Base-by-base conservation (phyloP, 2,888 invertebrate species). In the Orthosia cruda region DNA sequence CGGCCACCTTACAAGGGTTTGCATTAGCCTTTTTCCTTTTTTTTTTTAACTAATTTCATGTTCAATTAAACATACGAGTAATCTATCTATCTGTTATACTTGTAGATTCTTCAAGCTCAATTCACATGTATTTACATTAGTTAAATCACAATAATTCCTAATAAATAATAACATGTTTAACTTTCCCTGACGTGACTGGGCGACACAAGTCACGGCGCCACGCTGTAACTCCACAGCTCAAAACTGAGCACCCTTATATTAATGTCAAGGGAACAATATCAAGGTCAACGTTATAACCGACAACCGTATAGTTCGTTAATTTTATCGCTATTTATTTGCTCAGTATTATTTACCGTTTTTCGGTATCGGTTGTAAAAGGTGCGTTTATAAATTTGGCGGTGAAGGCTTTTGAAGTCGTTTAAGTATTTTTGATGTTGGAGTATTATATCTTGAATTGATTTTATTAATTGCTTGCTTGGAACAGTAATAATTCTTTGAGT, bases 151-250 rank as follows among this genome's bases (percentile, higher is more conserved):
- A 18, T 68, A 66, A 67, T 63, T 57, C 52, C 61, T 68, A 78
- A 71, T 82, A 63, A 69, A 69, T 72, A 74, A 59, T 54, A 82
- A 74, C 58, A 78, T 80, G 63, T 74, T 85, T 72, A 77, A 77
- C 64, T n/a, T 74, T 71, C 69, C 73, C 54, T 88, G 65, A 74
- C 89, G 89, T 90, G 89, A 90, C 87, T 80, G 18, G 63, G 71
- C 68, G 66, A 81, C 82, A 88, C 88, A 81, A 83, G 59, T 89
- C 85, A 87, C 74, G 82, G 70, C 80, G 64, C 71, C 87, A 82
- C 77, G 70, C 71, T 80, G 76, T 83, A 86, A 74, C 74, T 77
- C 81, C 67, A 85, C 80, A 83, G 81, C 74, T 86, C 79, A 84
- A 84, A 87, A 78, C 74, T 69, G 73, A 84, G 77, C 72, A 80